Evolutionary conservation across 2,113 vertebrate genomes (phyloP).

Genomic region (Phalacrocorax brasilianus): DNA sequence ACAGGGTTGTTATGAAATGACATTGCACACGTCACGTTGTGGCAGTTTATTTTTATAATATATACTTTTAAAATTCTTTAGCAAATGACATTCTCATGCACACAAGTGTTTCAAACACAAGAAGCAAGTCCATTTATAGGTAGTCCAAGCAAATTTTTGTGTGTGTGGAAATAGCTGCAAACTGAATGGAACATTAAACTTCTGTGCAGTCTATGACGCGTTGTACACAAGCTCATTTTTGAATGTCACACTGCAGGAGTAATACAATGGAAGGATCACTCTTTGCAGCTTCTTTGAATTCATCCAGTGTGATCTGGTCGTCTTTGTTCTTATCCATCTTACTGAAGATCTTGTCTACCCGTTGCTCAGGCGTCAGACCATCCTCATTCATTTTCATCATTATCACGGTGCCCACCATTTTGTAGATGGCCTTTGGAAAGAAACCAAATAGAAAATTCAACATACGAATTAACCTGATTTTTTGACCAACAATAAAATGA

Average conservation of each 20-base stretch:
- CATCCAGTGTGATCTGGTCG: constrained; percentile 97
- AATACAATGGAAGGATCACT: constrained; percentile 98
- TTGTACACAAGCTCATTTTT: constrained; percentile 87
- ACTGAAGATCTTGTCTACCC: constrained; percentile 99
- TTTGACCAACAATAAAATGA: background rate
- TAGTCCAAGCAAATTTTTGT: constrained; percentile 92
- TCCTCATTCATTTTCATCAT: constrained; percentile 99
- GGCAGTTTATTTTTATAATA: constrained; percentile 86
- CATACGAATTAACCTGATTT: background rate
- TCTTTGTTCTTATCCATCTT: constrained; percentile 99
- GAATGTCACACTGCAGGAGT: constrained; percentile 99
- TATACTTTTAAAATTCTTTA: constrained; percentile 92
- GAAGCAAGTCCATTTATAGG: constrained; percentile 99
- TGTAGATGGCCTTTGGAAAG: constrained; percentile 91
- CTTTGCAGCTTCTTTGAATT: constrained; percentile 99
- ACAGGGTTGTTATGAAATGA: constrained; percentile 84
- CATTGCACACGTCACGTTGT: constrained; percentile 92
- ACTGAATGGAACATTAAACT: constrained; percentile 96
- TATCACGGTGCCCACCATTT: constrained; percentile 99
- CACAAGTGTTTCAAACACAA: constrained; percentile 99
- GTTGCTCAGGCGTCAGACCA: constrained; percentile 93
- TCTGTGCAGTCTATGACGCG: constrained; percentile 88
- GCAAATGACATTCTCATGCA: constrained; percentile 99
- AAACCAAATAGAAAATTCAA: constrained; percentile 9
- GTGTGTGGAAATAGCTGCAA: constrained; percentile 91